These are phyloP conservation scores for Athene cunicularia DNA, from an alignment of 2,113 vertebrate genomes.

Conservation along the genomic window DNA sequence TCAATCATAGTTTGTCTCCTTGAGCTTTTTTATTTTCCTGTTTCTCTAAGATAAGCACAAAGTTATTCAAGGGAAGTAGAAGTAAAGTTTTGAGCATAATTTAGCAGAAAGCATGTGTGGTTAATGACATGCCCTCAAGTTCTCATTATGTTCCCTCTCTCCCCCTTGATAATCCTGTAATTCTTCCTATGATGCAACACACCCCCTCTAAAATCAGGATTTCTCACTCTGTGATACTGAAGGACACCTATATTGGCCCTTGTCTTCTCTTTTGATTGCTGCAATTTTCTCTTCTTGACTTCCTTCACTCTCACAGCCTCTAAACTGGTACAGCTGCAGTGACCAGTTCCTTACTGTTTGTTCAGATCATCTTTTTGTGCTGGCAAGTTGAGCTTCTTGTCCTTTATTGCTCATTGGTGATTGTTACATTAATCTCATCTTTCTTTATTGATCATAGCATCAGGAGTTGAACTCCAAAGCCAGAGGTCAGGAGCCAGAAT, in stretches of 20 bases:
- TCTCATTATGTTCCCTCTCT: background rate
- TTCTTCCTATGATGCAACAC: background rate
- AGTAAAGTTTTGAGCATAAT: background rate
- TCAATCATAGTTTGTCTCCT: background rate
- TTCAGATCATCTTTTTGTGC: background rate
- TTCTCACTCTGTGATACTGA: background rate
- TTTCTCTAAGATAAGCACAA: background rate
- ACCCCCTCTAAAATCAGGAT: background rate
- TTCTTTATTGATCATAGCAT: background rate
- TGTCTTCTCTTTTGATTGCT: background rate
- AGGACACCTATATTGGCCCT: fast-evolving
- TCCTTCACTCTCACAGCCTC: background rate
- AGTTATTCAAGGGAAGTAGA: background rate
- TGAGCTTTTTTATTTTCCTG: fast-evolving
- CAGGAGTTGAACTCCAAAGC: background rate
- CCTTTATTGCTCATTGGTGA: background rate
- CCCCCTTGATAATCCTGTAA: background rate
- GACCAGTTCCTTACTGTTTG: background rate
- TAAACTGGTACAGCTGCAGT: background rate
- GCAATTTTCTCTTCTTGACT: background rate
- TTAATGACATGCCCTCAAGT: background rate
- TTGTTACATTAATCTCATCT: background rate
- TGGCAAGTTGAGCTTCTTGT: background rate
- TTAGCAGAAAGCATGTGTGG: background rate
- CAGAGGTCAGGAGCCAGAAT: background rate